Conservation (phyloP, 1,140 invertebrate genomes). For the Branchinecta lindahli region DNA sequence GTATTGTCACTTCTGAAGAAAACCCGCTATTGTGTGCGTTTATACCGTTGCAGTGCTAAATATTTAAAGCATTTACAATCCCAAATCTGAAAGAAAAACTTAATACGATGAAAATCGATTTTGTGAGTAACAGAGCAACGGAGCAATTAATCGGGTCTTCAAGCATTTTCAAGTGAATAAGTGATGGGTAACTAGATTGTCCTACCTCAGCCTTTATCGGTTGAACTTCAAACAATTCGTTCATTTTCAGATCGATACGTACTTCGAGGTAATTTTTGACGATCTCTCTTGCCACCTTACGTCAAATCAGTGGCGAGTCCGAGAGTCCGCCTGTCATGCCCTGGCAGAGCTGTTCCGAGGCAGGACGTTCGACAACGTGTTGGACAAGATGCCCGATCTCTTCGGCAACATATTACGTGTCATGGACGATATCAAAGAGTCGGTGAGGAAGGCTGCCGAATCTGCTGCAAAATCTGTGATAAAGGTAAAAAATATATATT, state of each 20-base stretch:
- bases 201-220: too few relatives aligned
- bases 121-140: too few relatives aligned
- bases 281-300: conserved; percentile 68
- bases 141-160: too few relatives aligned
- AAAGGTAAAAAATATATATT: conserved; percentile 45
- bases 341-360: conserved; percentile 60
- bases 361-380: conserved; percentile 32
- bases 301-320: conserved; percentile 64
- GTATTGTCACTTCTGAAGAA: too few relatives aligned
- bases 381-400: conserved; percentile 45
- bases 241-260: conserved; percentile 63
- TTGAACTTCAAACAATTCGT: too few relatives aligned
- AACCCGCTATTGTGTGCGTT: too few relatives aligned
- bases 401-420: conserved; percentile 73
- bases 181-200: too few relatives aligned
- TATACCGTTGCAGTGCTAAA: too few relatives aligned
- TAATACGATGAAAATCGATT: too few relatives aligned
- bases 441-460: conserved; percentile 60
- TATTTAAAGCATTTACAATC: too few relatives aligned
- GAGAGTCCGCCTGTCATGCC: conserved; percentile 76
- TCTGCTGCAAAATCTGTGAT: conserved; percentile 57
- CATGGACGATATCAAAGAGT: conserved; percentile 86
- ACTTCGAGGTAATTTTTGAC: conserved; percentile 66
- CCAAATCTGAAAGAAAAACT: too few relatives aligned
- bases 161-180: too few relatives aligned